Conservation (phyloP, 2,797 vertebrate genomes). For the Ctenochaetus hawaiiensis region DNA sequence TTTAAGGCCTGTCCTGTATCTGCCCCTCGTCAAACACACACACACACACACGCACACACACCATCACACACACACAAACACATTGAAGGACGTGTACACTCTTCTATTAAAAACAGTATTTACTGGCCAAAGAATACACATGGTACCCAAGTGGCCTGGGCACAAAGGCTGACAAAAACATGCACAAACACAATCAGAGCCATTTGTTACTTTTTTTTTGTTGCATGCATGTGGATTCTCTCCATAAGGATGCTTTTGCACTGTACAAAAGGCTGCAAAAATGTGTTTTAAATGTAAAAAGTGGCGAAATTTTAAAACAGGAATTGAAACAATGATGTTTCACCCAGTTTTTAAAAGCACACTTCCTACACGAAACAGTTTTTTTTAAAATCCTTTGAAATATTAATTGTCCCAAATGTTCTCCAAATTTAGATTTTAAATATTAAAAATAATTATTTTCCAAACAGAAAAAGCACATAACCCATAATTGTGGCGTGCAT, state of each 20-base stretch:
- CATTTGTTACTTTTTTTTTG: constrained; percentile 9
- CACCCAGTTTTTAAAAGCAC: background rate
- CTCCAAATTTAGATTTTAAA: constrained; percentile 3
- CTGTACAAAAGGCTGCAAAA: constrained; percentile 39
- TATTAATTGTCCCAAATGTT: background rate
- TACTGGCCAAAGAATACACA: constrained; percentile 70
- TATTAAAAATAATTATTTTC: constrained; percentile 19
- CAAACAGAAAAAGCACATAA: constrained; percentile 34
- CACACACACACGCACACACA: constrained; percentile 49
- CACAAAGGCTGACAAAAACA: constrained; percentile 42
- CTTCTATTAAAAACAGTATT: constrained; percentile 77
- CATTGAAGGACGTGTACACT: constrained; percentile 58
- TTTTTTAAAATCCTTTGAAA: constrained; percentile 16
- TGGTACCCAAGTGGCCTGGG: constrained; percentile 42
- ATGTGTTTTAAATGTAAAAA: constrained; percentile 55
- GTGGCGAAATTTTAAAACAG: constrained; percentile 28
- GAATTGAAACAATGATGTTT: constrained; percentile 38
- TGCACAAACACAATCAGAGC: too few species aligned
- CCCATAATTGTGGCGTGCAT: constrained; percentile 81
- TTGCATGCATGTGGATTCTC: constrained; percentile 53
- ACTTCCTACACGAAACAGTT: constrained; percentile 1
- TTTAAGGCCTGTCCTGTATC: constrained; percentile 81
- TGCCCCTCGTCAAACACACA: constrained; percentile 79
- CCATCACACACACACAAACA: constrained; percentile 43
- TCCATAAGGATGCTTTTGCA: constrained; percentile 46